Evolutionary conservation across 2,113 vertebrate species (phyloP), one percentile per base, ranked within the genome.

Genomic region (Capreolus pygargus): DNA sequence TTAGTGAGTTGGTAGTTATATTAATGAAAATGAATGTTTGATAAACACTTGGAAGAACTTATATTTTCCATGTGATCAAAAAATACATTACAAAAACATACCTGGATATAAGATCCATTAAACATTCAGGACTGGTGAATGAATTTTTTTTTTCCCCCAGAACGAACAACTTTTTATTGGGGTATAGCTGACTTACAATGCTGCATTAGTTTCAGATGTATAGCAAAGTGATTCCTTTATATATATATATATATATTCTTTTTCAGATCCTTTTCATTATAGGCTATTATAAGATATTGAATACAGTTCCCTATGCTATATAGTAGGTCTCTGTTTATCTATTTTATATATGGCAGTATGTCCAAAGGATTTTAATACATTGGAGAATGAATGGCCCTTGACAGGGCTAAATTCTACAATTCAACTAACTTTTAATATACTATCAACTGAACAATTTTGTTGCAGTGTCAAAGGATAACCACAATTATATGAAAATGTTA

Each of bases 61-160:
- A 19, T 19, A 87, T 36, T 92, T 92, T 91, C 60, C 50, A 93
- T 89, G 67, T 94, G 79, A 95, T 50, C 11, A 91, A 96, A 23
- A 64, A 47, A 64, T 43, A 7, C 61, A n/a, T 97, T 92, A 14
- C 16, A 92, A 96, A 95, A 95, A 85, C 50, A 98, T 76, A 36
- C 21, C 13, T 58, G 28, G 14, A 14, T 81, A 82, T 86, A 91
- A 97, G 21, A 89, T 83, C 25, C 36, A 81, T 76, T 97, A 27
- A 88, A 94, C 64, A 39, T 89, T 70, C 7, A 94, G 74, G 43
- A 83, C 4, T 47, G 8, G 67, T 1, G 33, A 93, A 89, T 36
- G 8, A 10, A 88, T 91, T 95, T 92, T 88, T 79, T 60, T 67
- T 27, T 52, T 25, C 2, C 1, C 17, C 33, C 33, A 82, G 79